Conservation (phyloP, 2,797 vertebrate species). For the Tolypeutes matacus region DNA sequence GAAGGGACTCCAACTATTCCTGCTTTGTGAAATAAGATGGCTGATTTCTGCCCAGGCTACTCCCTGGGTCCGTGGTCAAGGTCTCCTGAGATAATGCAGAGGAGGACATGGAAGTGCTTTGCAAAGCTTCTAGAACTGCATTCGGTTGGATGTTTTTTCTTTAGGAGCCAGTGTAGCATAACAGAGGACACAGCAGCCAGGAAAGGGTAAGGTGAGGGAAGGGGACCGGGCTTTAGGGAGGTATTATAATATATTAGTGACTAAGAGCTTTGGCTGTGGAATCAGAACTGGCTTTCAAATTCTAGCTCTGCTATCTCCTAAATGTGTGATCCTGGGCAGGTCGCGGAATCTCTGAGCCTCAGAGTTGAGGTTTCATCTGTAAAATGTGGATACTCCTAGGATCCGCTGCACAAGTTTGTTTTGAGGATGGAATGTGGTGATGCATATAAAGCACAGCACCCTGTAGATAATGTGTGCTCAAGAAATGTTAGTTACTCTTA, state of each 20-base stretch:
- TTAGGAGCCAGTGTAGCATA: conserved; percentile 5
- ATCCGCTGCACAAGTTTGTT: neutral
- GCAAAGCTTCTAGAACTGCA: neutral
- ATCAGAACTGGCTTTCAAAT: conserved; percentile 28
- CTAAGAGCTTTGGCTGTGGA: conserved; percentile 11
- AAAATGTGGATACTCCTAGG: neutral
- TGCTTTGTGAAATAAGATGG: neutral
- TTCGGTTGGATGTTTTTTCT: neutral
- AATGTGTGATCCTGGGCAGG: neutral
- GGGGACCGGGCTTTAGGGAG: neutral
- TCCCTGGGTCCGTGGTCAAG: neutral
- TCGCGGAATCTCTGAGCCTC: neutral
- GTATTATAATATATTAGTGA: neutral
- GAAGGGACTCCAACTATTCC: neutral
- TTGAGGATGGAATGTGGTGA: neutral
- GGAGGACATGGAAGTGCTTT: neutral
- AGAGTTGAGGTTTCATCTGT: neutral
- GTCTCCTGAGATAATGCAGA: neutral
- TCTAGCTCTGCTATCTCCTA: neutral
- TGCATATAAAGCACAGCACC: neutral
- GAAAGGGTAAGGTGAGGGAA: neutral
- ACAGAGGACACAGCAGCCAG: neutral
- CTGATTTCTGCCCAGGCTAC: neutral
- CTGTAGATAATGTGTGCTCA: neutral
- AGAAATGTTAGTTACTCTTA: neutral